A percentile compares a stretch with the other conserved stretches of the same genome.
Conservation (phyloP, 1,140 invertebrate species). For the Globodera ellingtonae region DNA sequence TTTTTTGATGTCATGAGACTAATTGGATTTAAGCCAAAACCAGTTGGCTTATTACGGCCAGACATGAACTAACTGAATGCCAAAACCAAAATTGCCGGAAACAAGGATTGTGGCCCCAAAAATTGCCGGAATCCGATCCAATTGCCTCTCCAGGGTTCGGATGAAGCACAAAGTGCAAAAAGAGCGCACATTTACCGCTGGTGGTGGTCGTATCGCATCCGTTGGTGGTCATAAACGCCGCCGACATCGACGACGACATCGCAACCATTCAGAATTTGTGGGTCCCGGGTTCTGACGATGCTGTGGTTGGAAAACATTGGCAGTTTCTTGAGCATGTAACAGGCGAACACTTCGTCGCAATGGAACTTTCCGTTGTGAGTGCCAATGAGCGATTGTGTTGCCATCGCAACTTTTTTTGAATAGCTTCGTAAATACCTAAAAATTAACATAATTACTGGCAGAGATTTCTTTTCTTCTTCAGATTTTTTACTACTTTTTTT, state of each 20-base stretch:
- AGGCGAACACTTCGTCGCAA: constrained; percentile 92
- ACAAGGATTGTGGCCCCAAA: too few relatives aligned
- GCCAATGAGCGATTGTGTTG: constrained; percentile 66
- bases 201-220: constrained; percentile 88
- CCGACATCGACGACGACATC: constrained; percentile 97
- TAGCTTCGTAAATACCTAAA: constrained; percentile 2
- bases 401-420: not conserved
- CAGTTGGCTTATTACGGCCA: too few relatives aligned
- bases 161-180: not conserved
- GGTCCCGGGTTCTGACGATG: constrained; percentile 73
- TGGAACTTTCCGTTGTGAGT: constrained; percentile 79
- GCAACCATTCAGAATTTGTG: constrained; percentile 74
- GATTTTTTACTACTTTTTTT: too few relatives aligned
- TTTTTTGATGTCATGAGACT: too few relatives aligned
- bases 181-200: constrained; percentile 73
- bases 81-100: too few relatives aligned
- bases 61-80: too few relatives aligned
- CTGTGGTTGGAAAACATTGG: constrained; percentile 79
- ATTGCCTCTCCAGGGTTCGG: not conserved
- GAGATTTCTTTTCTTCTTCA: too few relatives aligned
- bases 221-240: constrained; percentile 78
- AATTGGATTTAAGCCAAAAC: too few relatives aligned
- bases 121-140: too few relatives aligned
- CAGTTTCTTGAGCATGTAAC: constrained; percentile 82
- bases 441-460: not conserved